These are phyloP conservation scores for Varanus salvator DNA, from an alignment of 2,113 vertebrate species.

Conservation along the genomic window DNA sequence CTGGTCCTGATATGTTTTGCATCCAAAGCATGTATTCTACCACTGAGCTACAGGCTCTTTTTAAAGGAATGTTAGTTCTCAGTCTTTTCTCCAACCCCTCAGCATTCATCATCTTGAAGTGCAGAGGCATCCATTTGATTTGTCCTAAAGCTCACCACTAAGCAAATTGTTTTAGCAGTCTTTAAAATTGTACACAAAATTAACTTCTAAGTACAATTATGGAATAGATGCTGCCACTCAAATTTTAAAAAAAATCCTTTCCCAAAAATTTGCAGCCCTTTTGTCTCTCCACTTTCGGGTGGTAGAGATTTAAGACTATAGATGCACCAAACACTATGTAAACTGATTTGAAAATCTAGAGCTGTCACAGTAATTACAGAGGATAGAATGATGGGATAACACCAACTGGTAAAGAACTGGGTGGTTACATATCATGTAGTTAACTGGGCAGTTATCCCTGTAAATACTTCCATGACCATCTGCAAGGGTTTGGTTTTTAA, in stretches of 20 bases:
- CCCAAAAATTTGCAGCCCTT: background rate
- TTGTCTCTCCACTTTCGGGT: background rate
- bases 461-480: background rate
- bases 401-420: constrained; percentile 13
- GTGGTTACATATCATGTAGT: constrained; percentile 18
- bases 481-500: constrained; percentile 27
- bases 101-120: background rate
- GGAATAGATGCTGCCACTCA: background rate
- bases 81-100: background rate
- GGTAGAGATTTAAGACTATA: background rate
- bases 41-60: background rate
- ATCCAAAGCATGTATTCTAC: background rate
- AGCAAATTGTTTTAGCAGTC: background rate
- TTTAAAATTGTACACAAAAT: background rate
- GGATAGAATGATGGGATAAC: constrained; percentile 27
- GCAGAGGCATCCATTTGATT: background rate
- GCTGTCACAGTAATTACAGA: background rate
- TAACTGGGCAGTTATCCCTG: background rate
- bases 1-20: background rate
- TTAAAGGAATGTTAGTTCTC: background rate
- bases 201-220: background rate
- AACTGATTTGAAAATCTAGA: constrained; percentile 12
- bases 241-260: background rate
- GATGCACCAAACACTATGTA: background rate
- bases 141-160: background rate